These are phyloP conservation scores for Heterochromis multidens DNA, from an alignment of 2,113 vertebrate species.

Conservation along the genomic window DNA sequence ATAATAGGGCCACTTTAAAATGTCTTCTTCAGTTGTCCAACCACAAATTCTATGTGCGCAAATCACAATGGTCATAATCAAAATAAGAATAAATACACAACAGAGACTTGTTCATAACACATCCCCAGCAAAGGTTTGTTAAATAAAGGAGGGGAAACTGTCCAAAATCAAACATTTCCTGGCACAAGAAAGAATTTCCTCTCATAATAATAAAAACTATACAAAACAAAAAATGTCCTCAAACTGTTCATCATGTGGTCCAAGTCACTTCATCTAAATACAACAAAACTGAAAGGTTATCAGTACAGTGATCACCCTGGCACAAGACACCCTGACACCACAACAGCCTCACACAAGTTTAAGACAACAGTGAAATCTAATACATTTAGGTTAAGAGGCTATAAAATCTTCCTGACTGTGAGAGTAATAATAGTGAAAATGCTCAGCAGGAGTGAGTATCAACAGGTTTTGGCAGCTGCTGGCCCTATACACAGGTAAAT, in stretches of 20 bases:
- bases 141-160: neutral
- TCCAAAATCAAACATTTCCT: conserved; percentile 3
- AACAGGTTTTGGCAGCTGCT: conserved; percentile 6
- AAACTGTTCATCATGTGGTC: neutral
- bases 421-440: conserved; percentile 22
- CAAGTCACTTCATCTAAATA: conserved; percentile 3
- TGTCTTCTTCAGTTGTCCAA: neutral
- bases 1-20: neutral
- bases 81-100: conserved; percentile 13
- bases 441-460: neutral
- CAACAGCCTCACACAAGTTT: conserved; percentile 60
- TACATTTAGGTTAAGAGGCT: conserved; percentile 57
- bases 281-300: conserved; percentile 18
- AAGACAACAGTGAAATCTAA: conserved; percentile 66
- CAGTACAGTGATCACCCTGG: conserved; percentile 38
- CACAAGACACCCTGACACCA: conserved; percentile 65
- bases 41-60: neutral
- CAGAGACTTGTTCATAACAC: neutral
- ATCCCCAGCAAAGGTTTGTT: neutral
- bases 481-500: neutral
- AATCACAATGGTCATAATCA: neutral
- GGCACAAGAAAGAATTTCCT: conserved; percentile 16
- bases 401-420: conserved; percentile 6
- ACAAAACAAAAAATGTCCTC: neutral
- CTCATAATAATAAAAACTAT: neutral